Percentiles rank a stretch among this genome's conserved stretches.
These are phyloP conservation scores for Bovichtus variegatus DNA, from an alignment of 2,797 vertebrate genomes.

Conservation along the genomic window DNA sequence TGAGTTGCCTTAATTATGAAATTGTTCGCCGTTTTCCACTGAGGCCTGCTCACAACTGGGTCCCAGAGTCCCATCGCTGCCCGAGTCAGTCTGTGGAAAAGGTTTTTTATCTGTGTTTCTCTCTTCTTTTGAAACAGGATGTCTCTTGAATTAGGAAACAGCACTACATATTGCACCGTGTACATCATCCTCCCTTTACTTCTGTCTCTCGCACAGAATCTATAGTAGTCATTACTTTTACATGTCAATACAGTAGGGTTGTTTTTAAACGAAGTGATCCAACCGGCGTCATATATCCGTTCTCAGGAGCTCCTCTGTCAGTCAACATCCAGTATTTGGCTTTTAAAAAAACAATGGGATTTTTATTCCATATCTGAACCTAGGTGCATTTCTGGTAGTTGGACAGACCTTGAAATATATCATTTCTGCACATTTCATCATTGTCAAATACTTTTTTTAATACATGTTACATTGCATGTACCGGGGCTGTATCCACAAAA, in stretches of 20 bases:
- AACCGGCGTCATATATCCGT: conserved; percentile 15
- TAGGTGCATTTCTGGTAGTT: conserved; percentile 4
- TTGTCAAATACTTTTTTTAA: not conserved
- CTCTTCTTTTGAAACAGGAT: conserved; percentile 10
- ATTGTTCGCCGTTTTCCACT: conserved; percentile 44
- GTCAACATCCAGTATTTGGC: conserved; percentile 38
- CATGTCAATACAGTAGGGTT: conserved; percentile 50
- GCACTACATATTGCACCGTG: not conserved
- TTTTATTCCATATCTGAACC: conserved; percentile 12
- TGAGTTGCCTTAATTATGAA: conserved; percentile 38
- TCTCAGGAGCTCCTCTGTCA: conserved; percentile 26
- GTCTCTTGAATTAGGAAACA: conserved; percentile 45
- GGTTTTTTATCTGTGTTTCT: conserved; percentile 28
- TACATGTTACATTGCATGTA: not conserved
- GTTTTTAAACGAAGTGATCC: conserved; percentile 49
- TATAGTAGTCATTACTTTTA: conserved; percentile 65
- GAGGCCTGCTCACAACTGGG: conserved; percentile 10
- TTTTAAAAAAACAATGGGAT: conserved; percentile 38
- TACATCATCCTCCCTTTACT: not conserved
- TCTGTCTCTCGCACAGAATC: conserved; percentile 52
- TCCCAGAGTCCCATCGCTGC: conserved; percentile 8
- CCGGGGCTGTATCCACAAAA: not conserved
- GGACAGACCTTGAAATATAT: not conserved
- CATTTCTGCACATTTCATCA: not conserved
- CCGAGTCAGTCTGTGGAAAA: conserved; percentile 11